Base-by-base conservation (phyloP, 2,888 invertebrate genomes). In the Diarsia mendica region DNA sequence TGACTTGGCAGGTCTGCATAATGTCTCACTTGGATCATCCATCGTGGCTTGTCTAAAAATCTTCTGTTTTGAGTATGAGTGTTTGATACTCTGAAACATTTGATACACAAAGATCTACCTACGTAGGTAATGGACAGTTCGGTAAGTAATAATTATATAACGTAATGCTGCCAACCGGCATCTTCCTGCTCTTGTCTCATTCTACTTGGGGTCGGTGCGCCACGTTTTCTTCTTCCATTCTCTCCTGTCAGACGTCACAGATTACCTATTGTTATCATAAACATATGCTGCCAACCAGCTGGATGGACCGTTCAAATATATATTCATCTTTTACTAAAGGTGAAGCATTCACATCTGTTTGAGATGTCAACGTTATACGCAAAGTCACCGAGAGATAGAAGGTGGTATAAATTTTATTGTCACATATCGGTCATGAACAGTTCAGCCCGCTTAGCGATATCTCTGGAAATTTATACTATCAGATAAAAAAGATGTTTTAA, bases 1-100 rank as follows among this genome's bases (percentile, higher is more conserved):
- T 99, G 98, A 8, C 97, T 91, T n/a, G 99, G 99, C 67, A 97
- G 96, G 75, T 90, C 91, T 63, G 97, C 94, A 85, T 97, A 97
- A 84, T 94, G 95, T 77, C 97, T 95, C 63, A 94, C 85, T 86
- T 96, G 96, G 68, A 94, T 90, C 20, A 89, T 95, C 94, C 97
- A 96, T 94, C 94, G 94, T 88, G 92, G 89, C 66, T 90, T 72
- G 39, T 87, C 77, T 61, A 90, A 73, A 53, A 89, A 87, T 82
- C 86, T 90, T 79, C 86, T 92, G 48, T 85, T 85, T 65, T 91
- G 87, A 83, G 89, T 74, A 74, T 84, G 87, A 83, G 89, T 74
- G 74, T 84, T 86, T 83, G 93, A 83, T 79, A 92, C 83, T 89
- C 94, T 95, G 81, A 13, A 78, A 76, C 18, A 71, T 48, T 28